Evolutionary conservation across 2,797 vertebrate genomes (phyloP), one percentile per base, ranked within the genome.

Genomic region (Pteropus rufus): DNA sequence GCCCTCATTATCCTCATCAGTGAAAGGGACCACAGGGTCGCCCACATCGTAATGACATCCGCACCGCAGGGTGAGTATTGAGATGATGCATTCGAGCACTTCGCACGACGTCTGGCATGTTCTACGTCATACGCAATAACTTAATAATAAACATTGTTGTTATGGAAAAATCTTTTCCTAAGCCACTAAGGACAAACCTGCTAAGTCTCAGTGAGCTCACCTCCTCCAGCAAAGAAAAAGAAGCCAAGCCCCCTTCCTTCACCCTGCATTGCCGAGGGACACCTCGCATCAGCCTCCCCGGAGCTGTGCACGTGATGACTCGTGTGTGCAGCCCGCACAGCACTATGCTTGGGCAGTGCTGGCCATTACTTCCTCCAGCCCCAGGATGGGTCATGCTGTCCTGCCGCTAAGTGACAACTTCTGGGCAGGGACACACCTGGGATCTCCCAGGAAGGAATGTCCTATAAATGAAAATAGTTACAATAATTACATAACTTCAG

Each of bases 401-500:
- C 77, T 41, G 56, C 75, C n/a, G 26, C 73, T 19, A 65, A 88
- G 76, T 56, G 54, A 94, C 60, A 87, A 52, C 26, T 15, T 84
- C 83, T 36, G 44, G 85, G 83, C 54, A 90, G 52, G 14, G 26
- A 49, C 52, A 24, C 24, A 39, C 49, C 62, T 49, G 72, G 24
- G 3, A 31, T 81, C 92, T 93, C 88, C 72, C 58, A 92, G 92
- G 95, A 97, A 93, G 49, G 85, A 36, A 29, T 73, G 81, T 72
- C 39, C 86, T 89, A 89, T 29, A 95, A 94, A 92, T 36, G 39
- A 87, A 95, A 94, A 83, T 70, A 91, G 93, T 88, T 41, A 62
- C 6, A 14, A 83, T 84, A 81, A 87, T 89, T 76, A 90, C 2
- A 1, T 56, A 80, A 94, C 34, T 70, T 44, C 29, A 31, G 90